Evolutionary conservation across 2,888 invertebrate species (phyloP), one percentile per base, ranked within the genome.

Genomic region (Eupithecia pulchellata): DNA sequence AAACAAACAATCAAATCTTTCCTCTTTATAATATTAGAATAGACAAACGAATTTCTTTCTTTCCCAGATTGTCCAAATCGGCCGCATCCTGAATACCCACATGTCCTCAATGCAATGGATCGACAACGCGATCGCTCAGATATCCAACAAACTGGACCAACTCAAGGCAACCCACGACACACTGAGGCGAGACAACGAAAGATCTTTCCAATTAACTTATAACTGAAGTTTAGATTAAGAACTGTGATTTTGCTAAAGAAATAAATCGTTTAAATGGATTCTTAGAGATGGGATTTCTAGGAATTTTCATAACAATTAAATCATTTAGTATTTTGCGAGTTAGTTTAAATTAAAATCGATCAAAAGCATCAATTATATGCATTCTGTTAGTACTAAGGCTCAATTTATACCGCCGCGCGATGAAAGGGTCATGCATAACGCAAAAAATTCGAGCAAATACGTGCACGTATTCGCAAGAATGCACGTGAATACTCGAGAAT

Each of bases 81-180:
- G 98, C 1, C 97, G 98, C 78, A 99, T 99, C 76, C 93, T 99
- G 4, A 99, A 99, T 91, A 98, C 99, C 0, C 99, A 99, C 86
- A 99, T 99, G 97, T 98, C 98, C 62, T 98, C 98, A 0, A 95
- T 99, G 85, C 98, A 99, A 81, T 99, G 98, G 98, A 96, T 99
- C 57, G 99, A 99, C 86, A 96, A 97, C 76, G 97, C 97, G 68
- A 97, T 98, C 5, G 95, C 96, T 0, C 95, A 96, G 74, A 96
- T 98, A 47, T 96, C 96, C 27, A 96, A 96, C 30, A 97, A 97
- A 81, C 94, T 98, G 64, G 98, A 98, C 82, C 97, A 98, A 68
- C 95, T 98, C 32, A 96, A 97, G 29, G 97, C 97, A 74, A 96
- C 98, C 81, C 97, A 97, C 82, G 97, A 97, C 74, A 95, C 96